Evolutionary conservation across 2,888 invertebrate species (phyloP), one percentile per base, ranked within the genome.

Genomic region (Congeria kusceri): DNA sequence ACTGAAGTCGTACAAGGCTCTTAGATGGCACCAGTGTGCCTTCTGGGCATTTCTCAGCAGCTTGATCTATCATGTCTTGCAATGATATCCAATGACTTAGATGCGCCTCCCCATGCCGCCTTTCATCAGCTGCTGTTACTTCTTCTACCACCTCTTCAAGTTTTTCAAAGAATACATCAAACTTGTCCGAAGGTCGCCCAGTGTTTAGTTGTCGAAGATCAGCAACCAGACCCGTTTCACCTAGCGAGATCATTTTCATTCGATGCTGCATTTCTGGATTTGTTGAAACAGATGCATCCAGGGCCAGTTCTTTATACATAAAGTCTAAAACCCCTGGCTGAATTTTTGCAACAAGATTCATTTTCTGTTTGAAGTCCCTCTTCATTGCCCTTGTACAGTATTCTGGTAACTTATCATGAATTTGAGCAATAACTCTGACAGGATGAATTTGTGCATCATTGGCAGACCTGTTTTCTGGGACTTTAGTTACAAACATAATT

Each of bases 91-190:
- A 74, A 20, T 83, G 28, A 13, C 69, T 71, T 57, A 85, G 7
- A 46, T 83, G 83, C 13, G 70, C 44, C n/a, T n/a, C 49, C 20
- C 49, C 62, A 46, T 79, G 82, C 5, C 78, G 7, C n/a, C 78
- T 61, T 7, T 84, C 80, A 76, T 84, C 80, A 25, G 84, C 78
- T 18, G 80, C 78, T 11, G 78, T 71, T 13, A 46, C 15, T 0
- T 46, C 53, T 46, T 75, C 76, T 3, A 78, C 59, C 7, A 75
- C 23, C 29, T 70, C 76, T 29, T n/a, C 58, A 0, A 79, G 61
- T 18, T 74, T 57, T 13, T 49, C 23, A 57, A 84, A 81, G 57
- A 84, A 79, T 5, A 29, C 23, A 39, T 79, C 67, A 66, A 44
- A 83, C 4, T 0, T 66, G 1, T 23, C 62, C 13, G 57, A 39